Evolutionary conservation across 1,140 invertebrate genomes (phyloP), one percentile per base, ranked within the genome.

Genomic region (Zeugodacus cucurbitae): DNA sequence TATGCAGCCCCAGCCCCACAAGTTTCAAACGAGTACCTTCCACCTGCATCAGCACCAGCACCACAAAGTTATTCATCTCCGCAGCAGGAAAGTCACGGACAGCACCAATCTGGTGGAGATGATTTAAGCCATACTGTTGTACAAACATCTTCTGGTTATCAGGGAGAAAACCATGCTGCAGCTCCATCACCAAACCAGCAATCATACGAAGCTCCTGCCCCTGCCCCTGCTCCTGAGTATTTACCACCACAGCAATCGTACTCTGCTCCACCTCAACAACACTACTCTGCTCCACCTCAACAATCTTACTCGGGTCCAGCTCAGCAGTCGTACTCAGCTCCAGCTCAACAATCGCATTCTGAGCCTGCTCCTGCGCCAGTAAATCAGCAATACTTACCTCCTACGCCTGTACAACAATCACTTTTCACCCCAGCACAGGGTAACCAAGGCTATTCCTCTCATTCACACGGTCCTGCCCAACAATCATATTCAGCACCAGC

Each of bases 231-330:
- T 74, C 34, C 11, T 26, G 70, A 20, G 22, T 22, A 26, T 37
- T 41, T 26, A 17, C 70, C 70, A 41, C 37, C 34, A 0, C 32
- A 8, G 20, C 70, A 74, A 11, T 74, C 70, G 22, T 41, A 74
- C 29, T 58, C 64, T 17, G 89, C 74, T 34, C 89, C 90, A 3
- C 88, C 90, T 67, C 89, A 34, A 2, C 34, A 58, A 8, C 41
- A 17, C 7, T 59, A 87, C 3, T 67, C 62, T 4, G 14, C 67
- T 26, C 67, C 62, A 5, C 54, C 64, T 22, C 70, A 78, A 78
- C 70, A 78, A 7, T 37, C 41, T 2, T n/a, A 78, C 59, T 34
- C 88, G 14, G 87, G 86, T 22, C 90, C 89, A 0, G 64, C 44
- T 32, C 78, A 82, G 37, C 78, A 37, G 48, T 44, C 78, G 6